These are phyloP conservation scores for Temnopleurus reevesii DNA, from an alignment of 53 echinoderm and acorn worm species.

Conservation along the genomic window DNA sequence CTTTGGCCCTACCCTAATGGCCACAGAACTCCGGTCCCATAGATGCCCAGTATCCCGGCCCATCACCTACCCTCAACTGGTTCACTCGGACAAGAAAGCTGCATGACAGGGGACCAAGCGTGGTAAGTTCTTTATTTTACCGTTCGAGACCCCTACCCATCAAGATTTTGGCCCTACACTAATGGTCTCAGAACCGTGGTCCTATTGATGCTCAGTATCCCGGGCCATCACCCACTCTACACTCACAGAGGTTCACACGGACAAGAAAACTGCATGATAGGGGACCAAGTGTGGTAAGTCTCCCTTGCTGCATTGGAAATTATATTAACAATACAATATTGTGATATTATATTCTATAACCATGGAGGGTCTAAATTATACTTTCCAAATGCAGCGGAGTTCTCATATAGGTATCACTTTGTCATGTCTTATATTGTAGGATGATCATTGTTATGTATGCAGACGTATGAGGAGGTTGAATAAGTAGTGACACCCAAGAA, in stretches of 20 bases:
- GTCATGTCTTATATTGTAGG: no score
- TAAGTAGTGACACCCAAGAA: constrained; percentile 31
- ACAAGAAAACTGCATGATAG: constrained; percentile 82
- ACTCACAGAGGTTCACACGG: constrained; percentile 80
- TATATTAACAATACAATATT: no score
- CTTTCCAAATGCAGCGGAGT: no score
- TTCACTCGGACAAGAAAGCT: constrained; percentile 85
- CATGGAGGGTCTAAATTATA: no score
- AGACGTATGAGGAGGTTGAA: constrained; percentile 77
- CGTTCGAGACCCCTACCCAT: constrained; percentile 71
- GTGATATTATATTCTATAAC: no score
- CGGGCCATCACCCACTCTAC: not conserved
- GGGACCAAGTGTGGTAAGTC: constrained; percentile 80
- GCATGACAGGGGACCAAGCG: constrained; percentile 89
- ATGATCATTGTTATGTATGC: no score
- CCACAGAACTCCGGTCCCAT: constrained; percentile 78
- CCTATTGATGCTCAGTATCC: constrained; percentile 53
- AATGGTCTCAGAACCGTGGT: constrained; percentile 68
- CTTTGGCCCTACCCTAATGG: constrained; percentile 78
- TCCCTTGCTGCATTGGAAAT: no score
- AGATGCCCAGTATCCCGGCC: constrained; percentile 39
- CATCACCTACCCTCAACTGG: constrained; percentile 60
- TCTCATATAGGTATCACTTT: no score
- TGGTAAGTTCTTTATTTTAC: no score
- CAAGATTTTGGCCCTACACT: constrained; percentile 68